Base-by-base conservation (phyloP, 2,113 vertebrate species). In the Herpailurus yagouaroundi region DNA sequence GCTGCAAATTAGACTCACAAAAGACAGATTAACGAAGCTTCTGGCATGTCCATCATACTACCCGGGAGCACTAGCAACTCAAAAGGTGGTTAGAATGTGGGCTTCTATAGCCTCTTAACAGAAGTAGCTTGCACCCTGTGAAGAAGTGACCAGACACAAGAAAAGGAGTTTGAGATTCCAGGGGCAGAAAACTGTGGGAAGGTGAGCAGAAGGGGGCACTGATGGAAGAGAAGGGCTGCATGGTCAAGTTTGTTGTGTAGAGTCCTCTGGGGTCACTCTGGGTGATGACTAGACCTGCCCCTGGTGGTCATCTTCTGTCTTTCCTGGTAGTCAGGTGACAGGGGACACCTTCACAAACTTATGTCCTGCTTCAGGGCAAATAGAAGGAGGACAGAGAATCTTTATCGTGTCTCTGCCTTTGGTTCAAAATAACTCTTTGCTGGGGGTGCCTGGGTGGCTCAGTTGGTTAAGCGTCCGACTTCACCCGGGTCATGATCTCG, bases 191-290 rank as follows among this genome's bases (percentile, higher is more conserved):
- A 2, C 27, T 10, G 14, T 21, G 48, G 55, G 84, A 33, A 41
- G n/a, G 41, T 19, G 18, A 25, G 1, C 7, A 8, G 12, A 36
- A 0, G 21, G 31, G 50, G 45, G 4, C 15, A 4, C 4, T 0
- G 13, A 13, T 13, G 66, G 77, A 81, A 33, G 21, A 16, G 8
- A 18, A 38, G 33, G 33, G 11, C 15, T 6, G 0, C 3, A 1
- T 0, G 3, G 25, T 68, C 1, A 7, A 0, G 1, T 27, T 6
- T 12, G 77, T 10, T 5, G 0, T 2, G 19, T 4, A 4, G 14
- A 6, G 2, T 5, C 45, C 66, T 33, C 68, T 31, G 27, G 85
- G 16, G 77, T 33, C 4, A 0, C 66, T 69, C 77, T 11, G 77
- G n/a, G 86, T 27, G 38, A 11, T 29, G 0, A 1, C 66, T 7